These are phyloP conservation scores for Pantherophis guttatus DNA, from an alignment of 2,113 vertebrate species.

Conservation along the genomic window DNA sequence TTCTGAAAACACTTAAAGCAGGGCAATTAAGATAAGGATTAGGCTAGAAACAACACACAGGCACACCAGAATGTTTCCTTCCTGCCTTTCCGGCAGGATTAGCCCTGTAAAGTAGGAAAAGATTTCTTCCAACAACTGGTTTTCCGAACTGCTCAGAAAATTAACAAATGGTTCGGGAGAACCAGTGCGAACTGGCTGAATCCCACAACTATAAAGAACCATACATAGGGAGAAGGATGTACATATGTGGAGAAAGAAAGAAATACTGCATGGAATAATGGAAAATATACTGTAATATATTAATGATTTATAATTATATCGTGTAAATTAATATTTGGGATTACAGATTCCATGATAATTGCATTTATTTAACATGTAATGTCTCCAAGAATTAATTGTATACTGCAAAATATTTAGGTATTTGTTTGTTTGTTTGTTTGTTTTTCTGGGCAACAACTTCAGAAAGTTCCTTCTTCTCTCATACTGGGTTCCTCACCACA, in stretches of 20 bases:
- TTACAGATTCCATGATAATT: not conserved
- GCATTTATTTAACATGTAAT: not conserved
- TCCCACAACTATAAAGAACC: not conserved
- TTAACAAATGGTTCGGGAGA: no score
- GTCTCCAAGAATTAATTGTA: not conserved
- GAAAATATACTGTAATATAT: not conserved
- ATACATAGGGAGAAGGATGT: not conserved
- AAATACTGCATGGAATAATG: not conserved
- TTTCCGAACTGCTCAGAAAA: no score
- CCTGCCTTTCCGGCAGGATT: no score
- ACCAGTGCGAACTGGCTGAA: no score
- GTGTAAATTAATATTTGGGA: not conserved
- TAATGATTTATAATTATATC: not conserved
- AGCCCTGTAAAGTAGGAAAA: no score
- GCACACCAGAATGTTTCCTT: no score
- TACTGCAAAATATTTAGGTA: not conserved
- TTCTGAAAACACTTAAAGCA: no score
- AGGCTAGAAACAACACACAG: no score
- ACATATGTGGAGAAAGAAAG: not conserved
- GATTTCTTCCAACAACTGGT: no score
- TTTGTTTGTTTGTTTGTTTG: not conserved
- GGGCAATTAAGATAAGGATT: no score
- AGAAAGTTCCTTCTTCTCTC: not conserved
- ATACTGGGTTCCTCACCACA: not conserved
- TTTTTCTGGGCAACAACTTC: not conserved